Conservation (phyloP, 2,113 vertebrate genomes). For the Columba janthina region DNA sequence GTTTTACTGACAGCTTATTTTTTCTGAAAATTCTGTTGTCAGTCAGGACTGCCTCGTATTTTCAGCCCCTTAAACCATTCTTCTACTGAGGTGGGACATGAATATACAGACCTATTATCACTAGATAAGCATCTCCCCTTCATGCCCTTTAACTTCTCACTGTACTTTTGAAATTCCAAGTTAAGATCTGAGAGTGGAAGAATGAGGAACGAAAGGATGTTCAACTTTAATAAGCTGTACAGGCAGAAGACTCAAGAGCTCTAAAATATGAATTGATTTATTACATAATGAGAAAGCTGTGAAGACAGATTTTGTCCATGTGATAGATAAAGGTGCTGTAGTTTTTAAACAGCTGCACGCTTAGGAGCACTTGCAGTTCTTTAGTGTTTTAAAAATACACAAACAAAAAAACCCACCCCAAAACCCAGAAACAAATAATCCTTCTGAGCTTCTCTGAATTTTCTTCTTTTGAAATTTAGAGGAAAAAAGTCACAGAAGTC, state of each 20-base stretch:
- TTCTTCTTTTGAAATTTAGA: neutral
- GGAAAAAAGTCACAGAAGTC: neutral
- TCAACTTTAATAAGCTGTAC: neutral
- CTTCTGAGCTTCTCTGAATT: neutral
- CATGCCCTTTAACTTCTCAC: neutral
- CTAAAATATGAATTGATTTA: neutral
- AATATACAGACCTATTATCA: neutral
- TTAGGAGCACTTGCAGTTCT: neutral
- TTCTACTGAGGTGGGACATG: rapidly evolving
- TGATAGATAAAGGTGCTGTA: neutral
- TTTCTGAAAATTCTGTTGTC: neutral
- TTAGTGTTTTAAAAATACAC: neutral
- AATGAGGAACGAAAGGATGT: neutral
- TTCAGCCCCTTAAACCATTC: neutral
- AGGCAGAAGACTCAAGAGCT: neutral
- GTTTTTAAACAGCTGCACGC: neutral
- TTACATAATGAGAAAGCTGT: neutral
- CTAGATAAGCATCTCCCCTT: neutral
- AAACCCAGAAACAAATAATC: neutral
- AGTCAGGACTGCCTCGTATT: neutral
- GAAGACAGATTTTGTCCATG: neutral
- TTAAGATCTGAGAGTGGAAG: neutral
- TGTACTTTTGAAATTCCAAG: neutral
- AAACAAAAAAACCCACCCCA: rapidly evolving
- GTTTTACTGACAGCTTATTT: neutral